Conservation (phyloP, 2,888 invertebrate species). For the Pinctada fucata region DNA sequence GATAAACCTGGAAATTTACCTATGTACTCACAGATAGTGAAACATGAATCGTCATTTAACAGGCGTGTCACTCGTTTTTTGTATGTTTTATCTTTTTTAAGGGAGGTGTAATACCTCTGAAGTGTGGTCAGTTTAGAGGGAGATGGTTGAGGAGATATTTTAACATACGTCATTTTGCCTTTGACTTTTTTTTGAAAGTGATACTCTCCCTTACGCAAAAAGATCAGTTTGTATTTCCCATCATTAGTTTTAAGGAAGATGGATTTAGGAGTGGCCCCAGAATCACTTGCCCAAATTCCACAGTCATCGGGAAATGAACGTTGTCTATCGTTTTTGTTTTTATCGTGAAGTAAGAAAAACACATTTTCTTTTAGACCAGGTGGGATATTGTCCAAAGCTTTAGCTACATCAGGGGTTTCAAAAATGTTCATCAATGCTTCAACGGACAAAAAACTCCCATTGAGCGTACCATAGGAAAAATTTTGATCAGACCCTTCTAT, state of each 20-base stretch:
- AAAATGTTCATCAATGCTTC: neutral
- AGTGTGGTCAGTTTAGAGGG: neutral
- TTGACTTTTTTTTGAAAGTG: neutral
- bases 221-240: neutral
- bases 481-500: too few relatives aligned
- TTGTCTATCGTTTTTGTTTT: neutral
- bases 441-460: neutral
- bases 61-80: constrained; percentile 1
- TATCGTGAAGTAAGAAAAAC: neutral
- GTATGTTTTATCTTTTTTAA: constrained; percentile 3
- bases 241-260: neutral
- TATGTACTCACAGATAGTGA: constrained; percentile 1
- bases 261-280: neutral
- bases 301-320: constrained; percentile 6
- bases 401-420: neutral
- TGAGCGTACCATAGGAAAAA: too few relatives aligned
- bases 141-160: neutral
- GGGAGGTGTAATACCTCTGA: neutral
- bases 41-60: neutral
- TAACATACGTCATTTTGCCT: neutral
- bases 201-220: neutral
- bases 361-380: constrained; percentile 15
- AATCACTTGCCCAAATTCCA: constrained; percentile 6
- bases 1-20: neutral
- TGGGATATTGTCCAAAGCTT: neutral